Base-by-base conservation (phyloP, 2,113 vertebrate species). In the Etia nguti region DNA sequence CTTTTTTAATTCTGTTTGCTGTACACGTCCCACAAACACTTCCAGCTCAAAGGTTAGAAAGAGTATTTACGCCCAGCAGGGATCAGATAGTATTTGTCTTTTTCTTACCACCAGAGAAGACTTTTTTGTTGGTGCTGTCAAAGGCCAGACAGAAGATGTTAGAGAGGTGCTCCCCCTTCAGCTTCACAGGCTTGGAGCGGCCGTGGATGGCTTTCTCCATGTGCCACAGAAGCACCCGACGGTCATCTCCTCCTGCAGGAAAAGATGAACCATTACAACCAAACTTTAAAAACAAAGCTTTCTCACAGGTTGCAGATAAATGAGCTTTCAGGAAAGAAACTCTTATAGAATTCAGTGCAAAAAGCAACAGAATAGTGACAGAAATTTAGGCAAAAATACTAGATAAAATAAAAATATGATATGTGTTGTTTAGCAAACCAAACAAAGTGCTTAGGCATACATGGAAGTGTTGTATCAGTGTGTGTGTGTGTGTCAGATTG, bases 61-160 rank as follows among this genome's bases (percentile, higher is more conserved):
- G 46, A 77, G 46, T 20, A 34, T 7, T 34, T n/a, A 77, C 1
- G 8, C 12, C 73, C 46, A 52, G 26, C 73, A 34, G 4, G 73
- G 46, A 46, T 24, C 38, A 77, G 34, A 41, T 5, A 31, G 43
- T 50, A 31, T 26, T 77, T n/a, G 26, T 65, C 3, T 80, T 18
- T 55, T n/a, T 68, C 95, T 97, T 94, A 99, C 99, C 98, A 90
- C 98, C 99, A 91, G 98, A 99, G 93, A 99, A 99, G 46, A 99
- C 97, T 88, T 96, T 98, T 1, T 95, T 98, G 95, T 99, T 99
- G 70, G 97, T 97, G 91, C 98, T 99, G 96, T 99, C 98, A 90
- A 99, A 99, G 85, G 99, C 98, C 9, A 99, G 95, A 87, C 99
- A 99, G 95, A 99, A 99, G 93, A 99, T 99, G 91, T 99, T 99